Base-by-base conservation (phyloP, 2,888 invertebrate species). In the Agrochola lychnidis region DNA sequence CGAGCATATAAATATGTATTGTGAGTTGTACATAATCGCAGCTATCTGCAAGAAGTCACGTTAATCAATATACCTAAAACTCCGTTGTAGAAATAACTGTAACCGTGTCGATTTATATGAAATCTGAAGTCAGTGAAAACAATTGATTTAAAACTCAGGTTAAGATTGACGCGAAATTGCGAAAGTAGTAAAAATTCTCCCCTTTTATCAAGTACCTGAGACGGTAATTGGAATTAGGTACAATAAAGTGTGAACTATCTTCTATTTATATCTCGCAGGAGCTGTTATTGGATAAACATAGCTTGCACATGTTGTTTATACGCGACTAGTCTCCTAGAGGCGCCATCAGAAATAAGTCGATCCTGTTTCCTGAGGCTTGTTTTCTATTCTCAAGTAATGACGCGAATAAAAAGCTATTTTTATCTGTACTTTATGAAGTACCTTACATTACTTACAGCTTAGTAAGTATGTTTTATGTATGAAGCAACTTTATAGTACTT, bases 291-390 rank as follows among this genome's bases (percentile, higher is more conserved):
- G 67, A 63, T 57, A 73, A 73, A 74, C 61, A 64, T 68, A 63
- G 59, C 74, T 70, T 74, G 71, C 48, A 66, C 64, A 76, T 73
- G 86, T 66, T 77, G 67, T 70, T 64, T 51, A 30, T 61, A 77
- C 61, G 45, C 51, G 73, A 77, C 88, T 42, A 86, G 88, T 76
- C 70, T 76, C 48, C 51, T 63, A 56, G 30, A 53, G 70, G 61
- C 68, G 70, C 86, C 71, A 72, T 69, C 68, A 69, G 74, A 70
- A 67, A 68, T 79, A 73, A 64, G 61, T 75, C 76, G 76, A 88
- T 84, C 87, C 87, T 84, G 87, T 87, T 87, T 76, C 80, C 80
- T 74, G 61, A 51, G 77, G 87, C 88, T 81, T 73, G 87, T 87
- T 87, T 88, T 86, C 87, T 84, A 85, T 81, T 81, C 84, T 84